Conservation (phyloP, 2,888 invertebrate genomes). For the Dermolepida albohirtum region DNA sequence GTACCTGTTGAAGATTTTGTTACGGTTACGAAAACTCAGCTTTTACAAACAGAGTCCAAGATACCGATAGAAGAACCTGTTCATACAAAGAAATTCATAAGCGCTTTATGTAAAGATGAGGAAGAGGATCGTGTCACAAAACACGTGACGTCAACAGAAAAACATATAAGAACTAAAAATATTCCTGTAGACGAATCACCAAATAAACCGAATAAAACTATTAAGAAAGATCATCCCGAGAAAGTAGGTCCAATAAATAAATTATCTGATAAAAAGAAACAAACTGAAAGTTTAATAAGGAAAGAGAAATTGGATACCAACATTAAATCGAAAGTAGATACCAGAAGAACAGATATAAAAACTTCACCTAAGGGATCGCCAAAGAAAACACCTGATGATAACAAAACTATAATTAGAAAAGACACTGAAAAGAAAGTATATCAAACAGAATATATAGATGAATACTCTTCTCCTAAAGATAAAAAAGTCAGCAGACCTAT, state of each 20-base stretch:
- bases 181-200: constrained; percentile 28
- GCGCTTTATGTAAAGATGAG: constrained; percentile 56
- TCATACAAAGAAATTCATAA: constrained; percentile 57
- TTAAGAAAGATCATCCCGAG: constrained; percentile 54
- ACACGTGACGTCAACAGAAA: background rate
- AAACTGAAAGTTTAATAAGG: constrained; percentile 45
- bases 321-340: constrained; percentile 7
- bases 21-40: constrained; percentile 29
- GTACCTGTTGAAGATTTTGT: constrained; percentile 27
- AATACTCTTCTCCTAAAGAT: constrained; percentile 41
- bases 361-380: constrained; percentile 41
- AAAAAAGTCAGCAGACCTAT: constrained; percentile 21
- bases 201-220: constrained; percentile 48
- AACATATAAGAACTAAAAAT: constrained; percentile 14
- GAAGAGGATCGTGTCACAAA: constrained; percentile 49
- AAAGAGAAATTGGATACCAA: constrained; percentile 47
- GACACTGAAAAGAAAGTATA: constrained; percentile 27
- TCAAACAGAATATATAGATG: constrained; percentile 45
- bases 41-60: constrained; percentile 30
- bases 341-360: background rate
- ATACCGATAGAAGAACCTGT: constrained; percentile 60
- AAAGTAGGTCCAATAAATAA: constrained; percentile 42
- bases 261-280: constrained; percentile 30
- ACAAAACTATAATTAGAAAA: background rate
- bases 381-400: constrained; percentile 4